Evolutionary conservation across 2,113 vertebrate species (phyloP), one percentile per base, ranked within the genome.

Genomic region (Leptobrachium leishanense): DNA sequence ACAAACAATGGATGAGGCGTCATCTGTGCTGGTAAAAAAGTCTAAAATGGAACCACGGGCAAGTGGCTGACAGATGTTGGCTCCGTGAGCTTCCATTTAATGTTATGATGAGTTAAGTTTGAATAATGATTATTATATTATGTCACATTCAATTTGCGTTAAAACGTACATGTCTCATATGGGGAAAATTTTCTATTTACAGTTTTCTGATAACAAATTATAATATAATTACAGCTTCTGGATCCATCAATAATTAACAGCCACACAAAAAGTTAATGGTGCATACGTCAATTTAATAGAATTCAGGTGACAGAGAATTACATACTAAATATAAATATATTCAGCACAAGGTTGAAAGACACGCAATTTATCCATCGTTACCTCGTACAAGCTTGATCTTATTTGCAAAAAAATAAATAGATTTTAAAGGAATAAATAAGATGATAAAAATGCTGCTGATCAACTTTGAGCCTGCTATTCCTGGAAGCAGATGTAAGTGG

Each of bases 1-100:
- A 41, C 50, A 73, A 59, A 43, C 20, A 67, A 65, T 54, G 42
- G 78, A 74, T 53, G 46, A 65, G 5, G 72, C 41, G 43, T 81
- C 53, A 68, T 74, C 54, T 67, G 59, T 43, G 43, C 11, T 68
- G 6, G 42, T 13, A 77, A 70, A 59, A 67, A 69, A 43, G 46
- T 75, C 42, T 62, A 46, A 57, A 59, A 68, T 70, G 41, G 12
- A 77, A 46, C 5, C 11, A 10, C 40, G 43, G 53, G 20, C 42
- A 69, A 5, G 5, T 8, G 9, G 15, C 9, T 64, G n/a, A 64
- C 62, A 64, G n/a, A 64, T 39, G n/a, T 64, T 3, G 31, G 5
- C 20, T 39, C 15, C 42, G 31, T 46, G n/a, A 59, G 40, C 15
- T 46, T 69, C 42, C 2, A 77, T 59, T 76, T 46, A 6, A 5